phyloP scores from a whole-genome alignment of 2,888 invertebrate genomes.

The Apoderus coryli region DNA sequence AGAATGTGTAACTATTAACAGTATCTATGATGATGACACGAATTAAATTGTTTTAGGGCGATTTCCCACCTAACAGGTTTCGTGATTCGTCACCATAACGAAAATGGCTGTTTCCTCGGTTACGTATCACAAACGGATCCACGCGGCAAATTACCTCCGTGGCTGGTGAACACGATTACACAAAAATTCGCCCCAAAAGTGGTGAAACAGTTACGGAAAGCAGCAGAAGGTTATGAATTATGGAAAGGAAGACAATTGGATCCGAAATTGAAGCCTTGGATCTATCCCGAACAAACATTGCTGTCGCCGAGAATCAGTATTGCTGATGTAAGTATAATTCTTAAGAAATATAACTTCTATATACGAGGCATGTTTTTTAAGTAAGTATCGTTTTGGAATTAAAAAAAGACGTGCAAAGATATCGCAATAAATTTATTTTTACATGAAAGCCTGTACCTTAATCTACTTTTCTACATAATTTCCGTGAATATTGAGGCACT shows the following conservation, averaged over 20 bases:
- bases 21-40: too few species aligned
- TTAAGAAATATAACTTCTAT: too few species aligned
- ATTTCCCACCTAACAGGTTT: constrained; percentile 48
- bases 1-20: too few species aligned
- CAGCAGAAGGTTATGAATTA: constrained; percentile 61
- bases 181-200: constrained; percentile 78
- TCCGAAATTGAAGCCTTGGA: constrained; percentile 74
- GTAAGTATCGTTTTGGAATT: too few species aligned
- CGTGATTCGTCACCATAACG: constrained; percentile 45
- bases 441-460: too few species aligned
- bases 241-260: constrained; percentile 68
- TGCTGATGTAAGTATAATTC: constrained; percentile 52
- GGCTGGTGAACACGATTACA: constrained; percentile 80
- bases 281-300: constrained; percentile 67
- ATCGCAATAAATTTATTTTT: too few species aligned
- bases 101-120: constrained; percentile 59
- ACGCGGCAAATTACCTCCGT: constrained; percentile 71
- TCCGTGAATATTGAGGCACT: too few species aligned
- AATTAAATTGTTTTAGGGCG: constrained; percentile 42
- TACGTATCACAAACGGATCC: constrained; percentile 87
- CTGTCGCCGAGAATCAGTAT: constrained; percentile 53
- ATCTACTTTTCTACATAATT: too few species aligned
- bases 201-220: constrained; percentile 67
- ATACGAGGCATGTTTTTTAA: too few species aligned
- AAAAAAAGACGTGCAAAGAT: too few species aligned